Evolutionary conservation across 2,113 vertebrate genomes (phyloP).

Genomic region (Montifringilla adamsi): DNA sequence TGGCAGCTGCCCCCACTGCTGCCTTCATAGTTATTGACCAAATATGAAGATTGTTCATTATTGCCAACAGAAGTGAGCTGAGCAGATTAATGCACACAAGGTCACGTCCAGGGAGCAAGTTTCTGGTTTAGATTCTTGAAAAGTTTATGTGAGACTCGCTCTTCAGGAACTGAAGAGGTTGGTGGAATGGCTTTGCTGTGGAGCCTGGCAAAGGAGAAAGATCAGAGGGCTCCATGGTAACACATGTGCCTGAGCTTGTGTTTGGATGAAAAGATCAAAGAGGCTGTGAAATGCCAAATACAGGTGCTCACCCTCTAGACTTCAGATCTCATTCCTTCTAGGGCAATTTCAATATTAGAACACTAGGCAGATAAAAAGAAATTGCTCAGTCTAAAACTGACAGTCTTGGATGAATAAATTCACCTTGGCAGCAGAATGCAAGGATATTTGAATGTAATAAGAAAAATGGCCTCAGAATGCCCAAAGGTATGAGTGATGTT

Average conservation of each 20-base stretch:
- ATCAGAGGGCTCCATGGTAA: neutral
- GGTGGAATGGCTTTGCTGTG: neutral
- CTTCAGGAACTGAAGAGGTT: neutral
- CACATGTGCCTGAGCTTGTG: neutral
- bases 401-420: conserved; percentile 14
- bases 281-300: conserved; percentile 23
- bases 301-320: neutral
- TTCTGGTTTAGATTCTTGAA: neutral
- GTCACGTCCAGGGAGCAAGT: neutral
- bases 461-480: conserved; percentile 30
- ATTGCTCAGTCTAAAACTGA: conserved; percentile 7
- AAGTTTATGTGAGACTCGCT: neutral
- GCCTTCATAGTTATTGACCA: neutral
- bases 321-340: conserved; percentile 14
- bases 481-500: conserved; percentile 29
- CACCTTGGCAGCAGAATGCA: conserved; percentile 34
- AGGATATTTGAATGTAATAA: conserved; percentile 34
- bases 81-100: neutral
- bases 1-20: neutral
- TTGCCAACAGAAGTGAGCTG: neutral
- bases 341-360: conserved; percentile 43
- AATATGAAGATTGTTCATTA: neutral
- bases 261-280: conserved; percentile 35
- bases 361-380: conserved; percentile 47
- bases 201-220: neutral